Conservation (phyloP, 2,113 vertebrate genomes). For the Sorex fumeus region DNA sequence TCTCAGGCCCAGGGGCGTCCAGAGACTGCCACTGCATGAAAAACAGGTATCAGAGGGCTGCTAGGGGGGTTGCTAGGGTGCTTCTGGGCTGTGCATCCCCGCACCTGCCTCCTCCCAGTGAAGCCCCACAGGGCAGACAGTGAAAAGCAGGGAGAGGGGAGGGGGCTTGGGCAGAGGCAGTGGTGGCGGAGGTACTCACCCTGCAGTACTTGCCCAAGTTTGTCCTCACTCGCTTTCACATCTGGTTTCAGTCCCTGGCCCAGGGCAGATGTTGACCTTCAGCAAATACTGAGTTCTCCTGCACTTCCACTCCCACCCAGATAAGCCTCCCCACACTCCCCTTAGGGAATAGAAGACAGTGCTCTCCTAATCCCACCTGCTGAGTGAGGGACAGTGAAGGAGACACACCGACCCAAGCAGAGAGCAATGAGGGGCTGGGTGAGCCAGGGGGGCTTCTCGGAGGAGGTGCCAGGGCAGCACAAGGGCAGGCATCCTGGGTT, state of each 20-base stretch:
- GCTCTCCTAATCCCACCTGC: neutral
- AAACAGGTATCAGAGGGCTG: neutral
- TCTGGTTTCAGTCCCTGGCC: neutral
- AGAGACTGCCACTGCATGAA: neutral
- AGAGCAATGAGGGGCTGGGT: neutral
- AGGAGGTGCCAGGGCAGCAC: neutral
- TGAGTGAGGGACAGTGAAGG: neutral
- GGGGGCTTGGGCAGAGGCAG: no score
- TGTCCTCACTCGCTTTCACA: neutral
- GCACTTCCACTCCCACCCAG: neutral
- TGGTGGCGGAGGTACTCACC: neutral
- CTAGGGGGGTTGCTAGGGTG: no score
- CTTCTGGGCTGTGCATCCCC: no score
- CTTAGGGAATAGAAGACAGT: neutral
- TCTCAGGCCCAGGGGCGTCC: neutral
- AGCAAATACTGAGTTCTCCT: neutral
- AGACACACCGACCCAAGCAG: neutral
- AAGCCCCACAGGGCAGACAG: neutral
- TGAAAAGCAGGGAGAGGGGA: no score
- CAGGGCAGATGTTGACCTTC: neutral
- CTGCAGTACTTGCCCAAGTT: neutral
- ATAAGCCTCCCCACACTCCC: neutral
- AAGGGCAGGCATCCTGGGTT: neutral
- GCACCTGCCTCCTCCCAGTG: neutral
- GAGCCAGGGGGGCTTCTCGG: neutral